Evolutionary conservation across 1,140 invertebrate species (phyloP).

Genomic region (Ips typographus): DNA sequence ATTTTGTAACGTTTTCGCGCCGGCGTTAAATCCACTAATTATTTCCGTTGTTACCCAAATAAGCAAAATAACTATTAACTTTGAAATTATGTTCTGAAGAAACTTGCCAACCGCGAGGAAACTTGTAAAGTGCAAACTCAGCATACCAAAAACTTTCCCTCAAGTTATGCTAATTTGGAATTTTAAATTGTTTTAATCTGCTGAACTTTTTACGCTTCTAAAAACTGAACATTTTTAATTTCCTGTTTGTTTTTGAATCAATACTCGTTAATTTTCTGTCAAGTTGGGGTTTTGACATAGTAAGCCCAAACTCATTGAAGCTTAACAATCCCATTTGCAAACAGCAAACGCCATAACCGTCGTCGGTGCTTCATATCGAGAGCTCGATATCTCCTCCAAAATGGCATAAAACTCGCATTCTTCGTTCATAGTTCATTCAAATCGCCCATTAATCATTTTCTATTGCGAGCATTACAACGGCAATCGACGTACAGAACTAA

Average conservation of each 20-base stretch:
- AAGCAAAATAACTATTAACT: conserved; percentile 4
- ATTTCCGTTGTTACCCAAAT: neutral
- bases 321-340: neutral
- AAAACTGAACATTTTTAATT: conserved; percentile 7
- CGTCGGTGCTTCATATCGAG: neutral
- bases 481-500: conserved; percentile 14
- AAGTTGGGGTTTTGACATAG: too few relatives aligned
- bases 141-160: conserved; percentile 9
- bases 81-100: conserved; percentile 1
- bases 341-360: neutral
- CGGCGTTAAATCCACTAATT: neutral
- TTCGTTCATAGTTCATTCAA: conserved; percentile 1
- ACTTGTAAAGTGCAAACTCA: conserved; percentile 13
- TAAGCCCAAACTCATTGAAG: neutral
- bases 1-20: too few relatives aligned
- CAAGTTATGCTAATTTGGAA: conserved; percentile 13
- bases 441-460: conserved; percentile 22
- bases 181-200: conserved; percentile 16
- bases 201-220: conserved; percentile 8
- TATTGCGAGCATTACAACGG: conserved; percentile 9
- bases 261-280: neutral
- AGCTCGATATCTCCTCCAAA: neutral
- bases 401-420: neutral
- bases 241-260: conserved; percentile 6
- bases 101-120: neutral